Conservation (phyloP, 2,113 vertebrate species). For the Rhagologus leucostigma region DNA sequence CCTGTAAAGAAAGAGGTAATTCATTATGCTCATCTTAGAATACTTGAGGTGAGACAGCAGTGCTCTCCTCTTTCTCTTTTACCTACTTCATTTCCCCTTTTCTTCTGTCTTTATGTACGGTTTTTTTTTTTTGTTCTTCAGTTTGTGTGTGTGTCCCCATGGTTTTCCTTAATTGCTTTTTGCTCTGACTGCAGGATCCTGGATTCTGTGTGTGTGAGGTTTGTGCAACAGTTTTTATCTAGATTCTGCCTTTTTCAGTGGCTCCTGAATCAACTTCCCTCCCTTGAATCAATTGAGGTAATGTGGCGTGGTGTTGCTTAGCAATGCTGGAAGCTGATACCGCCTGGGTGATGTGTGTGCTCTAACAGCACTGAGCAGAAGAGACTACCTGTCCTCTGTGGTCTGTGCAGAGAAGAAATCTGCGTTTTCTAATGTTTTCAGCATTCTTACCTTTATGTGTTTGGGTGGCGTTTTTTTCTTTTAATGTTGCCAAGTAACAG, state of each 20-base stretch:
- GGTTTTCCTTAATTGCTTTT: conserved; percentile 11
- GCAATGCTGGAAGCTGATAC: conserved; percentile 36
- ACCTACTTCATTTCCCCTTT: background rate
- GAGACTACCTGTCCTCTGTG: background rate
- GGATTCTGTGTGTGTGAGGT: background rate
- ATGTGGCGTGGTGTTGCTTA: conserved; percentile 54
- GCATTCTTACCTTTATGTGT: background rate
- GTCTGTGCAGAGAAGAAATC: background rate
- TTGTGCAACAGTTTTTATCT: background rate
- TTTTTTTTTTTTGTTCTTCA: background rate
- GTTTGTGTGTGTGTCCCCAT: background rate
- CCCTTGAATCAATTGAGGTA: conserved; percentile 7
- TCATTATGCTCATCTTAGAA: background rate
- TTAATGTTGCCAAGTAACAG: background rate
- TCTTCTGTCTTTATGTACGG: background rate
- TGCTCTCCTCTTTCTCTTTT: background rate
- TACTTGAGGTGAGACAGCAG: background rate
- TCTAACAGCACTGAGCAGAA: background rate
- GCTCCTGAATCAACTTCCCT: conserved; percentile 23
- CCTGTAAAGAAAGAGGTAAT: background rate
- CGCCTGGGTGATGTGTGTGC: background rate
- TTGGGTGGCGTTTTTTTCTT: background rate
- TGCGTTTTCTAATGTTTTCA: background rate
- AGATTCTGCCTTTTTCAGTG: background rate
- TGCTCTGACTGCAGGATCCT: background rate